These are phyloP conservation scores for Cheilosia impressa DNA, from an alignment of 2,888 invertebrate genomes.

Conservation along the genomic window DNA sequence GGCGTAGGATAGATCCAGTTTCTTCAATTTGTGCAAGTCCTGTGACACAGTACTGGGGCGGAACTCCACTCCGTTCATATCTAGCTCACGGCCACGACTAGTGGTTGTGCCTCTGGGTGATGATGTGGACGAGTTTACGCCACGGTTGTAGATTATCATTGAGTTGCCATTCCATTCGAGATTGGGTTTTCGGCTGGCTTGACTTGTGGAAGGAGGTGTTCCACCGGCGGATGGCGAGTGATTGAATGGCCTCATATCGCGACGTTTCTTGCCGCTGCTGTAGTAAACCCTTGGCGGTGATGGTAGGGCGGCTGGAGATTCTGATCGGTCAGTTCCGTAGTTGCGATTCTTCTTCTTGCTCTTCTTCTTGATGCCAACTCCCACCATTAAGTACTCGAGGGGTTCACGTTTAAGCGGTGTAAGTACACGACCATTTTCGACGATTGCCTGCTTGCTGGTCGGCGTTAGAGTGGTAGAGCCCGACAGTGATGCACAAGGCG, in stretches of 20 bases:
- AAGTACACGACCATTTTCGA: constrained; percentile 84
- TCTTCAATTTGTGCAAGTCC: constrained; percentile 91
- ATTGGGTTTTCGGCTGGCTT: constrained; percentile 68
- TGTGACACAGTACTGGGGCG: constrained; percentile 91
- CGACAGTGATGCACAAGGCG: constrained; percentile 75
- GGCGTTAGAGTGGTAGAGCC: constrained; percentile 72
- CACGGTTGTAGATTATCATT: constrained; percentile 88
- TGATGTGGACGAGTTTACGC: constrained; percentile 80
- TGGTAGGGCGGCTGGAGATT: constrained; percentile 87
- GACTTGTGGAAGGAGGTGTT: constrained; percentile 59
- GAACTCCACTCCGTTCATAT: constrained; percentile 83
- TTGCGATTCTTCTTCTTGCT: constrained; percentile 88
- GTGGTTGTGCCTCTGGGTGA: constrained; percentile 79
- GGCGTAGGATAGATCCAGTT: constrained; percentile 93
- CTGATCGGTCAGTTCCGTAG: constrained; percentile 85
- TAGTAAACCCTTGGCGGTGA: constrained; percentile 88
- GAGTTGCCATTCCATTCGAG: constrained; percentile 89
- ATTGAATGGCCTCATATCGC: constrained; percentile 86
- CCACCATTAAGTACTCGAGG: constrained; percentile 89
- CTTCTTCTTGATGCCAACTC: constrained; percentile 88
- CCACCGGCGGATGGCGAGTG: constrained; percentile 78
- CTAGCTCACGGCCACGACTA: constrained; percentile 82
- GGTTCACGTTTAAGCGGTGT: constrained; percentile 89
- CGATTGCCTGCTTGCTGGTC: constrained; percentile 77
- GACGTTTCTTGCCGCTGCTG: constrained; percentile 85